Percentiles rank a stretch among this genome's conserved stretches.
phyloP scores from a whole-genome alignment of 2,888 invertebrate genomes.

The Eurois occulta region DNA sequence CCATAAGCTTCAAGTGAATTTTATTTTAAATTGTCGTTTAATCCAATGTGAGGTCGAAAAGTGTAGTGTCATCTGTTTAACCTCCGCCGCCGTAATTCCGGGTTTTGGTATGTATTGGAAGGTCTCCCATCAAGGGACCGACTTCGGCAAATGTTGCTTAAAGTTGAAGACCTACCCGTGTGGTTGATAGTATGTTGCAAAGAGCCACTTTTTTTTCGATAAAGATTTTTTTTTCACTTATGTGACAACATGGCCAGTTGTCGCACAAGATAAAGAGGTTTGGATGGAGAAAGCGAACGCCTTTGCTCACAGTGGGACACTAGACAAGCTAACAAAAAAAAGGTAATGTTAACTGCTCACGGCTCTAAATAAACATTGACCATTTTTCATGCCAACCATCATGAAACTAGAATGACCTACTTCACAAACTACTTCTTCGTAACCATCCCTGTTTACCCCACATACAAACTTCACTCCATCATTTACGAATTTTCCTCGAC shows the following conservation, averaged over 20 bases:
- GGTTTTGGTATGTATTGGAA: background rate
- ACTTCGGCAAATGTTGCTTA: background rate
- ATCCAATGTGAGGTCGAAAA: background rate
- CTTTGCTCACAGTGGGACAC: too few species aligned
- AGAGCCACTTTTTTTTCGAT: background rate
- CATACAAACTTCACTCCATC: constrained; percentile 24
- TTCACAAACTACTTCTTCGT: background rate
- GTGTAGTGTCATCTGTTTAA: too few species aligned
- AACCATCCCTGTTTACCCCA: constrained; percentile 8
- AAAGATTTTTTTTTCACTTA: background rate
- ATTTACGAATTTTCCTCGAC: constrained; percentile 28
- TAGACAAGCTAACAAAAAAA: background rate
- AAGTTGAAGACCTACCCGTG: background rate
- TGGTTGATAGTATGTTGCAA: background rate
- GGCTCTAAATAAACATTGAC: background rate
- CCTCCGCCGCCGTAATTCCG: background rate
- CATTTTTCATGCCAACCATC: background rate
- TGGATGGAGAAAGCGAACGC: too few species aligned
- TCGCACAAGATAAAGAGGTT: too few species aligned
- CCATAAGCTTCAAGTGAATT: too few species aligned
- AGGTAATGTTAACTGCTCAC: background rate
- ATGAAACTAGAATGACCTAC: background rate
- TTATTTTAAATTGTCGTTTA: background rate
- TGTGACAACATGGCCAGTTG: background rate
- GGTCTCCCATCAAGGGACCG: fast-evolving